These are phyloP conservation scores for Rhyzopertha dominica DNA, from an alignment of 1,140 invertebrate genomes.

Conservation along the genomic window DNA sequence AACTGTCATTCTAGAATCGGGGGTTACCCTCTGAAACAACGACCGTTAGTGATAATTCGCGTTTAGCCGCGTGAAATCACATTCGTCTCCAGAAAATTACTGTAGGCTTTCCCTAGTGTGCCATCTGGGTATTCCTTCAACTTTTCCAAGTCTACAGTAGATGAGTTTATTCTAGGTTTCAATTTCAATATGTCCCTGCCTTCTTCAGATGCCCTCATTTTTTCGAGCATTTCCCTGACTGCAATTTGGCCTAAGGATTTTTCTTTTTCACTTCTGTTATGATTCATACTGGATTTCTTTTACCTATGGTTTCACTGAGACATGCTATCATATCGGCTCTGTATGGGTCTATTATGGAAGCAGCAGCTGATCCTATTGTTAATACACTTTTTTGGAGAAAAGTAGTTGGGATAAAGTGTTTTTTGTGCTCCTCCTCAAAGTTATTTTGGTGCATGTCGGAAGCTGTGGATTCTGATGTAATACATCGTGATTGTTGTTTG, in stretches of 20 bases:
- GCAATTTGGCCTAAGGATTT: conserved; percentile 49
- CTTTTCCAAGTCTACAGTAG: conserved; percentile 70
- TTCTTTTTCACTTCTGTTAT: background rate
- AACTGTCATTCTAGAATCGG: conserved; percentile 83
- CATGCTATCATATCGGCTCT: conserved; percentile 92
- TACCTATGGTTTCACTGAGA: conserved; percentile 84
- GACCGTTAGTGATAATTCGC: conserved; percentile 14
- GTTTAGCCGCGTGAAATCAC: conserved; percentile 47
- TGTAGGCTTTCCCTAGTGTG: conserved; percentile 81
- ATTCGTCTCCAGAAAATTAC: conserved; percentile 74
- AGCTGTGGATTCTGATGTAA: too few relatives aligned
- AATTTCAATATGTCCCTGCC: conserved; percentile 69
- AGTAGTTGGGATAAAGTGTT: conserved; percentile 67
- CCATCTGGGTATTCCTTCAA: conserved; percentile 67
- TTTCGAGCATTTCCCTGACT: conserved; percentile 59
- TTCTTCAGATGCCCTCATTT: conserved; percentile 56
- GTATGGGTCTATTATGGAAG: conserved; percentile 68
- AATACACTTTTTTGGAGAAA: conserved; percentile 71
- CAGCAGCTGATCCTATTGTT: conserved; percentile 70
- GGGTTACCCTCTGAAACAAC: conserved; percentile 73
- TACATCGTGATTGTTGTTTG: too few relatives aligned
- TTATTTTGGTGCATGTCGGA: too few relatives aligned
- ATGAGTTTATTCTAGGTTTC: conserved; percentile 81
- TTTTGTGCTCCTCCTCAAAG: conserved; percentile 50
- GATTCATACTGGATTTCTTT: conserved; percentile 2